Evolutionary conservation across 1,140 invertebrate species (phyloP).

Genomic region (Anthonomus grandis): DNA sequence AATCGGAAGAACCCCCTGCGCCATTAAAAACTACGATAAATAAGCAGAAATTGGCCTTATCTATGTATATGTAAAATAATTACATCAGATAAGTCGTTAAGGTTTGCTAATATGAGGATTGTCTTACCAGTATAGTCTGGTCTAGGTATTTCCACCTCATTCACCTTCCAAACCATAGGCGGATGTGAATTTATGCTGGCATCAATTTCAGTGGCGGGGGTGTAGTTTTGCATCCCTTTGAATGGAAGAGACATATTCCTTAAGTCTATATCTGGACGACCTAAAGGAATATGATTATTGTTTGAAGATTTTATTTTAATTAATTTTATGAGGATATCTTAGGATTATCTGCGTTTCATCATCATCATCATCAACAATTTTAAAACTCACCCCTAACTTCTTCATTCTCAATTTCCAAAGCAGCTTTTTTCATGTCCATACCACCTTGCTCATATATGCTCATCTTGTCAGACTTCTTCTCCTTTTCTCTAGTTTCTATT

Average conservation of each 20-base stretch:
- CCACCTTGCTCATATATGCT: slow-evolving; percentile 46
- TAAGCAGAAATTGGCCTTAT: too few species aligned
- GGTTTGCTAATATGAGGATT: too few species aligned
- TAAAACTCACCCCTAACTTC: slow-evolving; percentile 22
- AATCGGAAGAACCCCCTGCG: background rate
- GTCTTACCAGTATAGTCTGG: slow-evolving; percentile 63
- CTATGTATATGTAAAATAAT: too few species aligned
- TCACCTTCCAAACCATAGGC: slow-evolving; percentile 64
- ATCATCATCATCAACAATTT: slow-evolving; percentile 13
- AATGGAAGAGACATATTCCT: slow-evolving; percentile 69
- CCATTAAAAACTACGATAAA: background rate
- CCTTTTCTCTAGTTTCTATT: slow-evolving; percentile 17
- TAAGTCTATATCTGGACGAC: slow-evolving; percentile 71
- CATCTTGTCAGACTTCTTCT: slow-evolving; percentile 31
- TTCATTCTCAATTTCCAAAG: slow-evolving; percentile 20
- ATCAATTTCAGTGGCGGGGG: slow-evolving; percentile 80
- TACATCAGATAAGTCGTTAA: too few species aligned
- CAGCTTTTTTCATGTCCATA: slow-evolving; percentile 43
- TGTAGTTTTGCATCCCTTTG: slow-evolving; percentile 69
- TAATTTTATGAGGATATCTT: too few species aligned
- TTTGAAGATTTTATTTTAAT: background rate
- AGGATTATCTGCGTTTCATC: too few species aligned
- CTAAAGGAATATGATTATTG: slow-evolving; percentile 7
- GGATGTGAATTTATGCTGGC: slow-evolving; percentile 74
- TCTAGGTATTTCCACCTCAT: slow-evolving; percentile 64